Percentiles rank a stretch among this genome's conserved stretches.
phyloP scores from a whole-genome alignment of 2,797 vertebrate genomes.

The Brachyalestes nurse region DNA sequence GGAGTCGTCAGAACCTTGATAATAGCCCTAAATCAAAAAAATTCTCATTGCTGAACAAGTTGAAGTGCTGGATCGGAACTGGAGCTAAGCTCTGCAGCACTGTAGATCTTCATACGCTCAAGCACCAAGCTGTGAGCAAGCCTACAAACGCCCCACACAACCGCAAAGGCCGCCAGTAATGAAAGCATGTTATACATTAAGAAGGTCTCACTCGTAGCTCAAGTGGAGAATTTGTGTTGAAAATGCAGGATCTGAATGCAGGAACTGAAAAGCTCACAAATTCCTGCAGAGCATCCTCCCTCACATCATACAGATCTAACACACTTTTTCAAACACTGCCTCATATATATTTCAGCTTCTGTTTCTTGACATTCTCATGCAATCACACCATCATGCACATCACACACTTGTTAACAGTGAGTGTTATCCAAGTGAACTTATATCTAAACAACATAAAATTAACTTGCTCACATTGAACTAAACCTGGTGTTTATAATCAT shows the following conservation, averaged over 20 bases:
- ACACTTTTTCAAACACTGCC: no score
- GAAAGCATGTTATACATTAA: background rate
- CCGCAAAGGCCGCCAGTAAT: background rate
- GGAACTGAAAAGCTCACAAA: no score
- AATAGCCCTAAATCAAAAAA: background rate
- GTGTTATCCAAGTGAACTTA: no score
- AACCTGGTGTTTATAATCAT: no score
- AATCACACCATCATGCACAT: no score
- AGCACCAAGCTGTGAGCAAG: background rate
- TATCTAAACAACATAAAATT: no score
- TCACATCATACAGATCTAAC: no score
- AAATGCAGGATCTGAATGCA: background rate
- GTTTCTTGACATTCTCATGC: no score
- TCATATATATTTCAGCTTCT: no score
- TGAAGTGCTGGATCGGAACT: background rate
- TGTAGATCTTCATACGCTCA: background rate
- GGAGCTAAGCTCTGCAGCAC: background rate
- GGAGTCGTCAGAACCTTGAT: background rate
- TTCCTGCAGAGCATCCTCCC: no score
- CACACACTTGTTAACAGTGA: no score
- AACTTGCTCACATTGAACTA: no score
- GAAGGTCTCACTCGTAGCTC: background rate
- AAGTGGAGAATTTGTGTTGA: background rate
- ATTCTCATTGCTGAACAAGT: constrained; percentile 5
- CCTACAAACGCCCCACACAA: background rate